Evolutionary conservation across 2,888 invertebrate genomes (phyloP).

Genomic region (Ophion ventricosus): DNA sequence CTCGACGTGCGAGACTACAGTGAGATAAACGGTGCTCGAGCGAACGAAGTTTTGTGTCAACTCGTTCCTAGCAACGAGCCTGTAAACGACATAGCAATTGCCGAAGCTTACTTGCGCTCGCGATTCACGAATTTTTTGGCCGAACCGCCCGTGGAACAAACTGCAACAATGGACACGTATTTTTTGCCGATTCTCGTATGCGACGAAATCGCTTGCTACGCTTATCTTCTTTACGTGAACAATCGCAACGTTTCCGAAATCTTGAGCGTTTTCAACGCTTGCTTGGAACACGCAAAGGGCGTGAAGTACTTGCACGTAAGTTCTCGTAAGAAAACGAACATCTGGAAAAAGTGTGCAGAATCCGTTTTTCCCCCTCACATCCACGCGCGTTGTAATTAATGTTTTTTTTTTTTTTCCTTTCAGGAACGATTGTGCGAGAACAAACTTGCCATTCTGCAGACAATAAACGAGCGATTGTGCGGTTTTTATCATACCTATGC

Average conservation of each 20-base stretch:
- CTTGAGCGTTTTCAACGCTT: constrained; percentile 72
- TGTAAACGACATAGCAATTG: constrained; percentile 64
- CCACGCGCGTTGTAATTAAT: not conserved
- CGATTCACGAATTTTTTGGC: constrained; percentile 71
- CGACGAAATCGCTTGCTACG: constrained; percentile 85
- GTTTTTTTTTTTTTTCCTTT: constrained; percentile 66
- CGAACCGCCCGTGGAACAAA: constrained; percentile 29
- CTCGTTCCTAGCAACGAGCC: constrained; percentile 68
- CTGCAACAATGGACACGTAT: constrained; percentile 74
- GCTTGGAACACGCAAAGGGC: constrained; percentile 73
- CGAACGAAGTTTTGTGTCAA: constrained; percentile 70
- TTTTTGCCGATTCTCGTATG: constrained; percentile 84
- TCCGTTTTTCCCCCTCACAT: not conserved
- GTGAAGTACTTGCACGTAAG: constrained; percentile 73
- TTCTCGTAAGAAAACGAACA: not conserved
- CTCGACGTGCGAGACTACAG: constrained; percentile 70
- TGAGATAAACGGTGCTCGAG: constrained; percentile 67
- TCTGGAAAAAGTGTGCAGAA: not conserved
- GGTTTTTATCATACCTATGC: constrained; percentile 64
- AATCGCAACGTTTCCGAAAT: constrained; percentile 69
- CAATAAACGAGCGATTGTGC: constrained; percentile 69
- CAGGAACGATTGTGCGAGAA: constrained; percentile 84
- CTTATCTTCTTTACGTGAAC: constrained; percentile 84
- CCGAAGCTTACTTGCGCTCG: constrained; percentile 73
- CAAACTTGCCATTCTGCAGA: constrained; percentile 78